Conservation (phyloP, 2,888 invertebrate genomes). For the Sycophila texana region DNA sequence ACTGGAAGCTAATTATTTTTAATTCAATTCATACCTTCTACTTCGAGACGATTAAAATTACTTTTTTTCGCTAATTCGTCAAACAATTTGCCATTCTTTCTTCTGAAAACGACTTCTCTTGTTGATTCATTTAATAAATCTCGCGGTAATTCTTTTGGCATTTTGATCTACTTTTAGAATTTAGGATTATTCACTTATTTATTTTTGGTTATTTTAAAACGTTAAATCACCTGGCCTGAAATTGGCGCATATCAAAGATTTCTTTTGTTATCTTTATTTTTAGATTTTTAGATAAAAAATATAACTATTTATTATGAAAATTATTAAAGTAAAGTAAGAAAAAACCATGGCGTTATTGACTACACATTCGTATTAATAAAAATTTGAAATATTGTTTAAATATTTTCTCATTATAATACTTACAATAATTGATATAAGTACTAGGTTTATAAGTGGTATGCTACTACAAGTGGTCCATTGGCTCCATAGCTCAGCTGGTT, state of each 20-base stretch:
- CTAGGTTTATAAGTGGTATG: too few species aligned
- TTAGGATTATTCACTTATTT: slow-evolving; percentile 12
- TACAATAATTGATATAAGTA: too few species aligned
- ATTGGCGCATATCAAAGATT: background rate
- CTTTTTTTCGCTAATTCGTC: slow-evolving; percentile 64
- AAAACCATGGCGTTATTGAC: too few species aligned
- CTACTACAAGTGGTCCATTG: too few species aligned
- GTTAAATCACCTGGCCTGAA: background rate
- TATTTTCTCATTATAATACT: too few species aligned
- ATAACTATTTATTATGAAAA: too few species aligned
- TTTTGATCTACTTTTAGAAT: slow-evolving; percentile 57
- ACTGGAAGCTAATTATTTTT: background rate
- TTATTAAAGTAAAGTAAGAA: background rate
- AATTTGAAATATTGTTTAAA: too few species aligned
- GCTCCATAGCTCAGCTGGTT: slow-evolving; percentile 72
- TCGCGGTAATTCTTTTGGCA: slow-evolving; percentile 66
- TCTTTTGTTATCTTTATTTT: slow-evolving; percentile 32
- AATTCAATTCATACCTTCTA: slow-evolving; percentile 64
- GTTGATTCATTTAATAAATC: slow-evolving; percentile 65
- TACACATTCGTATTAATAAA: too few species aligned
- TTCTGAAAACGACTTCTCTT: slow-evolving; percentile 67
- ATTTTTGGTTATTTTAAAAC: background rate
- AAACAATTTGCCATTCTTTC: slow-evolving; percentile 64
- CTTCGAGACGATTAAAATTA: slow-evolving; percentile 66
- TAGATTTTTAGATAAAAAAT: too few species aligned